phyloP scores from a whole-genome alignment of 2,797 vertebrate species.

The Cossypha heuglini region DNA sequence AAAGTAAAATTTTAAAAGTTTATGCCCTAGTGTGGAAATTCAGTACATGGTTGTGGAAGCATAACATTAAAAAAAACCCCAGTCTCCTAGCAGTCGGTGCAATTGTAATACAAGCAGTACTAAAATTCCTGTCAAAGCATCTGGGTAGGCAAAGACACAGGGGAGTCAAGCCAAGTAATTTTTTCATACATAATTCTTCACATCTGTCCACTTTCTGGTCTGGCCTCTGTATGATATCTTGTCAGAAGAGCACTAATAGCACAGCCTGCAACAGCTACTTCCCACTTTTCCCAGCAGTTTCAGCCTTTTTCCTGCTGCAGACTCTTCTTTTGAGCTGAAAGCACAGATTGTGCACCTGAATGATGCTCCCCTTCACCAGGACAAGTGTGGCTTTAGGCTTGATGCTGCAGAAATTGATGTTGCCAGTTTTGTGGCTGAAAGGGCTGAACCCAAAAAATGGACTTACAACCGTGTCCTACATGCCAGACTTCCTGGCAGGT shows the following conservation, averaged over 20 bases:
- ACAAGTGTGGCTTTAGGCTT: not conserved
- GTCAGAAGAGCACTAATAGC: not conserved
- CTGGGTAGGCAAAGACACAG: not conserved
- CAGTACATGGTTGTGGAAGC: not conserved
- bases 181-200: not conserved
- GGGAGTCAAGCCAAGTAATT: not conserved
- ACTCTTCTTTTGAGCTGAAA: not conserved
- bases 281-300: not conserved
- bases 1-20: not conserved
- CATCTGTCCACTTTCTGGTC: not conserved
- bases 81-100: not conserved
- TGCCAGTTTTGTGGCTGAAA: slow-evolving; percentile 7
- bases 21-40: not conserved
- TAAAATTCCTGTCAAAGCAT: not conserved
- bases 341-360: not conserved
- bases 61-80: not conserved
- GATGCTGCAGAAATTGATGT: not conserved
- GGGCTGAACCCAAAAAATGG: not conserved
- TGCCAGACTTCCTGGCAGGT: not conserved
- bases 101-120: not conserved
- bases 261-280: not conserved
- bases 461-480: not conserved
- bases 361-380: not conserved
- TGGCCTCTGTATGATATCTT: not conserved
- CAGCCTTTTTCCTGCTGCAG: not conserved